Evolutionary conservation across 2,797 vertebrate genomes (phyloP), one percentile per base, ranked within the genome.

Genomic region (Xenopus petersii): DNA sequence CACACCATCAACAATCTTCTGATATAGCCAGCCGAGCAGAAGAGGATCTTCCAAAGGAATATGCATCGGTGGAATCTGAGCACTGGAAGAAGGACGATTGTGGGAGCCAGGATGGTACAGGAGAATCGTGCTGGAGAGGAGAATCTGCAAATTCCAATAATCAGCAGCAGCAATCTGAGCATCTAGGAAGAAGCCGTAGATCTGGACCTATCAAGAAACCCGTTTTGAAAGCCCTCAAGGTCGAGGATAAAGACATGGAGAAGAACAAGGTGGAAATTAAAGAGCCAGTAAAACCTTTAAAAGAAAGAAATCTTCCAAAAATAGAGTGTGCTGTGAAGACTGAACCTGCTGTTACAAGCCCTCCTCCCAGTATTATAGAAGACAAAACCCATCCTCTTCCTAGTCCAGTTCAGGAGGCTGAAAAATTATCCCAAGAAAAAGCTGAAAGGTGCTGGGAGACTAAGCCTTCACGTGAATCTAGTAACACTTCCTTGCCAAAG

Each of bases 121-220:
- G 85, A n/a, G 93, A 93, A 80, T 80, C 84, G 0, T 93, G 93
- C 74, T 98, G 97, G 98, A 86, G 91, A 0, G 85, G 94, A 0
- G 91, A 93, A 77, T 85, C 84, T 67, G 88, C 87, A 11, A 89
- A 55, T 77, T 46, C 87, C 42, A 78, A 82, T 12, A 72, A 85
- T 36, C 51, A 2, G 51, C 83, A 85, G 30, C 54, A 56, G 54
- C 91, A 91, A 0, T 90, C 91, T 16, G 98, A 99, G 81, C 89
- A 88, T 13, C 89, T 87, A 0, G 87, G 93, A 10, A 92, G 95
- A 66, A 91, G 87, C 0, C 93, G 98, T 60, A 90, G 97, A 80
- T 97, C 97, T 0, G 98, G 98, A 1, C 96, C 96, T 0, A 98
- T 98, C 81, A 99, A 99, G 90, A 99, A 98, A 59, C 98, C 98